Evolutionary conservation across 2,888 invertebrate species (phyloP).

Genomic region (Coelinius sp.): DNA sequence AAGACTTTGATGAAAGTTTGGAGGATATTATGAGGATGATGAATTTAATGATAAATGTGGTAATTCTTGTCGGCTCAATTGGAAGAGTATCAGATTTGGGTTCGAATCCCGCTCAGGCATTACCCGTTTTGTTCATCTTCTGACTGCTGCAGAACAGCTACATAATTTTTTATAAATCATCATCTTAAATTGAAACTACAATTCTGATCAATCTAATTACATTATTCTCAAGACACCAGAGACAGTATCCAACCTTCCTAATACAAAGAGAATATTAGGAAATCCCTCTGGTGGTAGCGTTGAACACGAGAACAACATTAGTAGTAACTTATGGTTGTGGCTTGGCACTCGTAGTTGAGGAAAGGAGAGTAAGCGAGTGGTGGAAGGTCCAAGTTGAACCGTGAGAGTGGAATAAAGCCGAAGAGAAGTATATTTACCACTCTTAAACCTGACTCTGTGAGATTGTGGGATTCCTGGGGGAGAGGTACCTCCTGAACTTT

Average conservation of each 20-base stretch:
- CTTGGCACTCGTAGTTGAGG: slow-evolving; percentile 48
- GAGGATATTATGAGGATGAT: background rate
- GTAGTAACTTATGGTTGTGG: slow-evolving; percentile 68
- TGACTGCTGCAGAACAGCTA: no score
- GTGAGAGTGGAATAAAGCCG: slow-evolving; percentile 28
- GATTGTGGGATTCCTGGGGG: slow-evolving; percentile 43
- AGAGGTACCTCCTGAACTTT: slow-evolving; percentile 57
- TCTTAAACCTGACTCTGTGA: background rate
- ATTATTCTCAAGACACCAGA: background rate
- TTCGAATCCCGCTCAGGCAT: background rate
- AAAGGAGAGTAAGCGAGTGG: slow-evolving; percentile 30
- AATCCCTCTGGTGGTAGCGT: slow-evolving; percentile 42
- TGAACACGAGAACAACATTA: slow-evolving; percentile 70
- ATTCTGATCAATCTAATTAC: slow-evolving; percentile 1
- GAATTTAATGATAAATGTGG: background rate
- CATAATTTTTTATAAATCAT: no score
- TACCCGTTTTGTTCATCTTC: no score
- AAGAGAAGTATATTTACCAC: background rate
- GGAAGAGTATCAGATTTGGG: background rate
- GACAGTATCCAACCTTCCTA: background rate
- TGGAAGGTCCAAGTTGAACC: slow-evolving; percentile 30
- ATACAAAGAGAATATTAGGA: slow-evolving; percentile 18
- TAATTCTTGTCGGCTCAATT: no score
- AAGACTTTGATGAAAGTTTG: background rate
- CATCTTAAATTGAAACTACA: no score